These are phyloP conservation scores for Tauraco hartlaubi DNA, from an alignment of 2,797 vertebrate species.

Conservation along the genomic window DNA sequence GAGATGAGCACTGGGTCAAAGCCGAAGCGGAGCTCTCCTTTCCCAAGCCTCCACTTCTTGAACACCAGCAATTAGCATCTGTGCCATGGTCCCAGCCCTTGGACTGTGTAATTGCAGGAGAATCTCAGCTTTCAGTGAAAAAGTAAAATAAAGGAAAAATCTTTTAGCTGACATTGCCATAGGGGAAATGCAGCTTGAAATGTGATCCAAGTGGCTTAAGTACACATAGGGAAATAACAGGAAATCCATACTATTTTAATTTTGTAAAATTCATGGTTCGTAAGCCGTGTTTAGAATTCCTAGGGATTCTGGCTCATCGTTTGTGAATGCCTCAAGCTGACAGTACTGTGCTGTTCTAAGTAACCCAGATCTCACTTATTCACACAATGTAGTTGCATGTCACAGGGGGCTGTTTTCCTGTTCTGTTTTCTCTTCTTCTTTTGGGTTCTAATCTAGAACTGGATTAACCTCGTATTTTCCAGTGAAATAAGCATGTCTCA, in stretches of 20 bases:
- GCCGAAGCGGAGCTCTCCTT: neutral
- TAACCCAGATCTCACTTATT: neutral
- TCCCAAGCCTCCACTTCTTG: neutral
- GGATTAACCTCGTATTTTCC: neutral
- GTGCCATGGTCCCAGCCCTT: neutral
- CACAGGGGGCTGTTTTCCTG: neutral
- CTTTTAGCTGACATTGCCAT: neutral
- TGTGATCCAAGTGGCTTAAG: neutral
- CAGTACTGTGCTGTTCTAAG: conserved; percentile 12
- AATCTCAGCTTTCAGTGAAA: neutral
- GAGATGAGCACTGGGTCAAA: neutral
- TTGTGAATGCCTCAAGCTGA: neutral
- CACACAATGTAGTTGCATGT: neutral
- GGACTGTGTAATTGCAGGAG: neutral
- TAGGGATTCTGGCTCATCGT: conserved; percentile 7
- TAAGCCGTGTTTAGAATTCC: conserved; percentile 51
- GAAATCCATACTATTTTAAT: conserved; percentile 50
- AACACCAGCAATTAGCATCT: neutral
- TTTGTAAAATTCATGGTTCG: conserved; percentile 45
- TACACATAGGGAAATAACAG: conserved; percentile 20
- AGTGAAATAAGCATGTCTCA: neutral
- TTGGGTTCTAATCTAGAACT: neutral
- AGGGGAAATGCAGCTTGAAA: conserved; percentile 21
- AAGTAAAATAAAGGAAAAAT: neutral
- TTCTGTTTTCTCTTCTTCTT: neutral